Percentiles rank a stretch among this genome's conserved stretches.
phyloP scores from a whole-genome alignment of 2,888 invertebrate species.

The Diarsia mendica region DNA sequence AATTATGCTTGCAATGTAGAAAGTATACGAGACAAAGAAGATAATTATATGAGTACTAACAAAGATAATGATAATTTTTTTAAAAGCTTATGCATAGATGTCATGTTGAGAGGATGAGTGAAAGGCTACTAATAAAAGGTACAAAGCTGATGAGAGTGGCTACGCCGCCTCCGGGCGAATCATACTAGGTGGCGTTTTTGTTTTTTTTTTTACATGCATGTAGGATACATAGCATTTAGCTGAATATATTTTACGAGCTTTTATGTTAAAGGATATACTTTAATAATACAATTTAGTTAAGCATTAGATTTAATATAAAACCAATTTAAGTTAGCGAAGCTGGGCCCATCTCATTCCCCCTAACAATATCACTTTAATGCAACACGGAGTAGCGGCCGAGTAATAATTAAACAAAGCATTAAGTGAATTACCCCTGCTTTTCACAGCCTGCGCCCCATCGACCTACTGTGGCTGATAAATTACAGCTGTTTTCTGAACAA shows the following conservation, averaged over 20 bases:
- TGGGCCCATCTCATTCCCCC: neutral
- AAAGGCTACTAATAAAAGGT: too few relatives aligned
- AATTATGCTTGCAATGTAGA: neutral
- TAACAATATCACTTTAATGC: constrained; percentile 30
- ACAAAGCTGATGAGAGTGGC: too few relatives aligned
- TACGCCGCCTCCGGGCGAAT: too few relatives aligned
- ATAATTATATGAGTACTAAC: too few relatives aligned
- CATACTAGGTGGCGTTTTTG: too few relatives aligned
- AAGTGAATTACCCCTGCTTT: constrained; percentile 27
- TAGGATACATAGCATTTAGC: neutral
- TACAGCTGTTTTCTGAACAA: neutral
- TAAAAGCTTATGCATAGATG: too few relatives aligned
- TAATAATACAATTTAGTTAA: neutral
- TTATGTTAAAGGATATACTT: neutral
- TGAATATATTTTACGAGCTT: neutral
- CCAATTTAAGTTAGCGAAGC: neutral
- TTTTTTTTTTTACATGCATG: too few relatives aligned
- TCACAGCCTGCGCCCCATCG: neutral
- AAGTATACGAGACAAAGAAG: too few relatives aligned
- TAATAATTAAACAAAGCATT: constrained; percentile 34
- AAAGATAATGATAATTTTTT: too few relatives aligned
- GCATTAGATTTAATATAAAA: neutral
- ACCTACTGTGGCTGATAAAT: constrained; percentile 1
- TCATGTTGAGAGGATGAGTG: too few relatives aligned
- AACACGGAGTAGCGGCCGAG: constrained; percentile 1